Base-by-base conservation (phyloP, 2,888 invertebrate species). In the Coremacera marginata region DNA sequence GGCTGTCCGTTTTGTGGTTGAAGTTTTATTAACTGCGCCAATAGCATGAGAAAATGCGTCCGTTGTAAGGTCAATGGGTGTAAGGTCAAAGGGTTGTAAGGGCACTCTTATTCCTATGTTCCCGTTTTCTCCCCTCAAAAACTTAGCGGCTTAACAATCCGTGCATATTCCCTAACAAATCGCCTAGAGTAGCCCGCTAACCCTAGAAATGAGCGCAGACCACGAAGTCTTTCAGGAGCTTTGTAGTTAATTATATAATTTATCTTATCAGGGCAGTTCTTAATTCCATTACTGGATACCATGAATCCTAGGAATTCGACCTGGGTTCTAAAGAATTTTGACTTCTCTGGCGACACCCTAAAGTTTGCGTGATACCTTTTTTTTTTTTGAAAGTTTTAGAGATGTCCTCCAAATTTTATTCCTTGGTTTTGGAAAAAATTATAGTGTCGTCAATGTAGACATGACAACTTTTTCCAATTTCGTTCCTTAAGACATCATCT, bases 61-160 rank as follows among this genome's bases (percentile, higher is more conserved):
- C 5, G 80, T 78, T 22, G 78, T 79, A n/a, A 80, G 57, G 57
- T 79, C 78, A 70, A 78, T 79, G 16, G 78, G 76, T 14, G 76
- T 71, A 19, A 81, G 68, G 11, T 76, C 34, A 3, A 27, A 11
- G 78, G 79, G 5, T 31, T 31, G 3, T 31, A 4, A 4, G 3
- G 31, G 5, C 31, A 31, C 5, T 31, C 31, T 31, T 31, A 5
- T 31, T 31, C 31, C 31, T 31, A 31, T 31, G 31, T 31, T 31
- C 31, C 31, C 31, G 31, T 31, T 31, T 31, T 31, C 31, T 31
- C 31, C 3, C 31, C 31, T 31, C 31, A 31, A 31, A 5, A 4
- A 31, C 31, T 31, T 31, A 31, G 31, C 5, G 81, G 79, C 60
- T 75, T 81, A 49, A 81, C 80, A 73, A 80, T 31, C 31, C 5